Conservation (phyloP, 2,113 vertebrate species). For the Cebidichthys violaceus region DNA sequence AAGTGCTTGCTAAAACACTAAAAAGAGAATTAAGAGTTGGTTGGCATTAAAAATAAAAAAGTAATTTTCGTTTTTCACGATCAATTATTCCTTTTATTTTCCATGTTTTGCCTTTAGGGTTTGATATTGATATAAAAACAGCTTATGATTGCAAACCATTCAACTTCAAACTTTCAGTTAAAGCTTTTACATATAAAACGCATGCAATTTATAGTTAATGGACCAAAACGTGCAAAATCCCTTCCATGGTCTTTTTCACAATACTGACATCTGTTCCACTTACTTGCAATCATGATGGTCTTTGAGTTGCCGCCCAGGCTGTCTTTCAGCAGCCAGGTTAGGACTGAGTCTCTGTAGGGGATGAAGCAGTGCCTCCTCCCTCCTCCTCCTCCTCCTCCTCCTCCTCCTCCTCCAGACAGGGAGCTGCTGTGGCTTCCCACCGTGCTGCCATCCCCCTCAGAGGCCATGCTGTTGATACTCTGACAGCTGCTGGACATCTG, state of each 20-base stretch:
- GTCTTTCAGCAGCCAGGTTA: slow-evolving; percentile 98
- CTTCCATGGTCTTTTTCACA: not conserved
- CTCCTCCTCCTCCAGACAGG: slow-evolving; percentile 73
- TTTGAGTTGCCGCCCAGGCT: slow-evolving; percentile 97
- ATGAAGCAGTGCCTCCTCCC: slow-evolving; percentile 90
- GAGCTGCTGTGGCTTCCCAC: slow-evolving; percentile 84
- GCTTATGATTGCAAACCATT: not conserved
- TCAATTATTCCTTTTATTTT: not conserved
- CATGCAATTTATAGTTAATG: too few relatives aligned
- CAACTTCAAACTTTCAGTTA: not conserved
- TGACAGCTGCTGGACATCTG: slow-evolving; percentile 95
- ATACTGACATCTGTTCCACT: slow-evolving; percentile 62
- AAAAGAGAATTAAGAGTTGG: not conserved
- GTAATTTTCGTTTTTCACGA: not conserved
- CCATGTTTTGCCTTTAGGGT: not conserved
- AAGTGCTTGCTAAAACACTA: not conserved
- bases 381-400: slow-evolving; percentile 72
- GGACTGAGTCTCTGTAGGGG: slow-evolving; percentile 95
- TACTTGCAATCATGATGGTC: slow-evolving; percentile 98
- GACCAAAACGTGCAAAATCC: not conserved
- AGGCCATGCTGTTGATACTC: slow-evolving; percentile 90
- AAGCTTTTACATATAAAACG: not conserved
- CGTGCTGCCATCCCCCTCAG: slow-evolving; percentile 86
- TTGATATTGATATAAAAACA: not conserved
- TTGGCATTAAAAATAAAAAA: not conserved